phyloP scores from a whole-genome alignment of 2,113 vertebrate species.

The Dicaeum eximium region DNA sequence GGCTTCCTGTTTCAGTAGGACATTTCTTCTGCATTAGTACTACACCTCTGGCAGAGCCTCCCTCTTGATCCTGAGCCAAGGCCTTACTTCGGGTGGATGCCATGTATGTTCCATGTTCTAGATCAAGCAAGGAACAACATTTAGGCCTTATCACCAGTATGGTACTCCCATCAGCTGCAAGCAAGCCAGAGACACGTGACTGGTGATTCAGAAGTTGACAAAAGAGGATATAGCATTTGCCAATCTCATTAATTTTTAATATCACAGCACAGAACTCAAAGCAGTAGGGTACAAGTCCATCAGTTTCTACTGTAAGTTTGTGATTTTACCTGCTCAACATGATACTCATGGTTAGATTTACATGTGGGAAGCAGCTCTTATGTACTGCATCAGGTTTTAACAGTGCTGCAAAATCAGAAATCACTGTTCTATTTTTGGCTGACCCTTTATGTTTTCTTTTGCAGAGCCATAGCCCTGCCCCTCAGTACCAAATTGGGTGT shows the following conservation, averaged over 20 bases:
- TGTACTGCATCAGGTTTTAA: neutral
- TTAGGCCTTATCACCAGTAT: neutral
- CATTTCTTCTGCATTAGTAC: neutral
- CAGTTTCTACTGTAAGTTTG: neutral
- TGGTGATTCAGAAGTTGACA: neutral
- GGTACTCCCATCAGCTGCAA: neutral
- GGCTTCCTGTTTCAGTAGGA: neutral
- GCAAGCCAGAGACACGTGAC: fast-evolving
- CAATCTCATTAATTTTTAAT: neutral
- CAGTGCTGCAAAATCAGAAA: neutral
- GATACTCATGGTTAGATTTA: neutral
- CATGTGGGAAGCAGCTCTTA: neutral
- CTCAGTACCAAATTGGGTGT: conserved; percentile 79
- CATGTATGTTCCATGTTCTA: neutral
- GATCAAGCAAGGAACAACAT: neutral
- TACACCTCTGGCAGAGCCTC: neutral
- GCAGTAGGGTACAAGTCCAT: neutral
- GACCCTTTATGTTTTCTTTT: neutral
- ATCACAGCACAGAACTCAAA: neutral
- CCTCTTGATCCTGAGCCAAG: neutral
- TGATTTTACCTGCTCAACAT: neutral
- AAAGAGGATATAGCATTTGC: neutral
- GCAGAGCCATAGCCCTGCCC: conserved; percentile 78
- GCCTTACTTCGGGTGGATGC: neutral
- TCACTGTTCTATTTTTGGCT: neutral